Evolutionary conservation across 2,888 invertebrate species (phyloP), one percentile per base, ranked within the genome.

Genomic region (Thalpophila matura): DNA sequence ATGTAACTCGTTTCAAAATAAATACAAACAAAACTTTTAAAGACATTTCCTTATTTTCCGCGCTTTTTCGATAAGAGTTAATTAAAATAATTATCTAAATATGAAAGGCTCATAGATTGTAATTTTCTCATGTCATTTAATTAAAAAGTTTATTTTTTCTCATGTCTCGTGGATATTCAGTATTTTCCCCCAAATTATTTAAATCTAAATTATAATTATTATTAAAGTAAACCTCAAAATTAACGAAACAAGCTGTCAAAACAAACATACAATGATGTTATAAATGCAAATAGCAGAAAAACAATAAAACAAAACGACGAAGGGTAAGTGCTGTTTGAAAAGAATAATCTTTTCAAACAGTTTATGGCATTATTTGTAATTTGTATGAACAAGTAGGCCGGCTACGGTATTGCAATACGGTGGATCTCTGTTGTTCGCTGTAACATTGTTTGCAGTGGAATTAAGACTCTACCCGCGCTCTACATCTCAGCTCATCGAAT

Each of bases 401-500:
- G 43, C 79, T 86, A 88, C 88, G 86, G 87, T 89, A 87, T 80
- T 70, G 81, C 75, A 79, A 82, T 82, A 80, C 81, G 75, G 79
- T 75, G 65, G 77, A 80, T 82, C 79, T 77, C 71, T 55, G 70
- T 74, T 75, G 49, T 62, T 54, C 40, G 33, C 81, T 65, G 74
- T 86, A 76, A 80, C 80, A 86, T 85, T 91, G 88, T 91, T 85
- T 86, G 77, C 79, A 67, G 84, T 85, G 73, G 78, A 88, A 89
- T 87, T 88, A 89, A 88, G 84, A 87, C 86, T 87, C 83, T 76
- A 85, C 87, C 84, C 84, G 86, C 86, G 90, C 79, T 89, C 91
- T 82, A 92, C 90, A 91, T 93, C 82, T 80, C 78, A 86, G 78
- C 82, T 83, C 85, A 86, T 89, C 84, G 85, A 88, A 87, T 79